Evolutionary conservation across 2,888 invertebrate genomes (phyloP).

Genomic region (Hypomecis punctinalis): DNA sequence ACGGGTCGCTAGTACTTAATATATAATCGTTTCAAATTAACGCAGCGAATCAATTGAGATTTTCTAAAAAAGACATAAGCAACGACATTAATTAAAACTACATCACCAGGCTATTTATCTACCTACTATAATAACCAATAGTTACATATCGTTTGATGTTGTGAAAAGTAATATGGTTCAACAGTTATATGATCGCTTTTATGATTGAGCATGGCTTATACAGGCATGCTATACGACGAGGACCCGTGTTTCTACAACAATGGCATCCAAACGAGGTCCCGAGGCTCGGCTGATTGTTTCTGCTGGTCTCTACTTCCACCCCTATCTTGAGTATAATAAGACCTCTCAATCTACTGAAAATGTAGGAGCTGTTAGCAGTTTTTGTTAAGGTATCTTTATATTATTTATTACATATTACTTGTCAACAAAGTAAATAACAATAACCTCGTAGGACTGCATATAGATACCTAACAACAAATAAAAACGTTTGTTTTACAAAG

Average conservation of each 20-base stretch:
- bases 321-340: slow-evolving; percentile 53
- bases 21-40: too few species aligned
- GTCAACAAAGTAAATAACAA: too few species aligned
- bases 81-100: too few species aligned
- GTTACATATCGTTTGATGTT: too few species aligned
- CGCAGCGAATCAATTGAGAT: too few species aligned
- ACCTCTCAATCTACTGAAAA: slow-evolving; percentile 53
- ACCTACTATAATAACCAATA: too few species aligned
- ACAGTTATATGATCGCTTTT: not conserved
- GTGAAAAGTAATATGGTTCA: not conserved
- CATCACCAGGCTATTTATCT: too few species aligned
- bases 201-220: slow-evolving; percentile 9
- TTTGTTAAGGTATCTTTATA: not conserved
- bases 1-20: too few species aligned
- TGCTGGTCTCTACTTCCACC: slow-evolving; percentile 32
- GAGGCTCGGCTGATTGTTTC: slow-evolving; percentile 59
- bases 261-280: slow-evolving; percentile 60
- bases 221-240: slow-evolving; percentile 18
- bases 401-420: not conserved
- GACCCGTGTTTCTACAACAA: slow-evolving; percentile 51
- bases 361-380: not conserved
- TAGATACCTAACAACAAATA: too few species aligned
- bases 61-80: too few species aligned
- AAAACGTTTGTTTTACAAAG: too few species aligned
- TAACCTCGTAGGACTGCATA: too few species aligned